Conservation (phyloP, 2,888 invertebrate species). For the Buathra laborator region DNA sequence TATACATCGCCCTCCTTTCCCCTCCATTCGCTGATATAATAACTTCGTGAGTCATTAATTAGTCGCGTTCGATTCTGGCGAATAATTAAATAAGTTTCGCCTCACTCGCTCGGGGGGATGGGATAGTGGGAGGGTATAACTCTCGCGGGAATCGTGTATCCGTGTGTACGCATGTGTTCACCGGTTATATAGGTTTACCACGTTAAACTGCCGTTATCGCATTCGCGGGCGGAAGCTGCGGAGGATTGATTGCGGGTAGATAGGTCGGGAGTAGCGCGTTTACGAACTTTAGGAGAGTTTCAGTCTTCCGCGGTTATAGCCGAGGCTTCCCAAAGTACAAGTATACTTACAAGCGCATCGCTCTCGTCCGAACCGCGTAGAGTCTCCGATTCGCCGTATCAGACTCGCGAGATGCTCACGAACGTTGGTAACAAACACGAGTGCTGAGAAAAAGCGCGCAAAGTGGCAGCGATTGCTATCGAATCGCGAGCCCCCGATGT, state of each 20-base stretch:
- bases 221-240: slow-evolving; percentile 25
- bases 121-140: neutral
- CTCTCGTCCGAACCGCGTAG: neutral
- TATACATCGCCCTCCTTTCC: neutral
- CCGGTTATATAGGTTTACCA: neutral
- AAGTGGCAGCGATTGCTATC: slow-evolving; percentile 48
- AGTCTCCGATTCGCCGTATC: neutral
- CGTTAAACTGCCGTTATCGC: slow-evolving; percentile 22
- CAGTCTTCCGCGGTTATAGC: slow-evolving; percentile 18
- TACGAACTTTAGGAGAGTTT: slow-evolving; percentile 41
- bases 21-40: neutral
- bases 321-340: neutral
- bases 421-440: neutral
- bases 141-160: neutral
- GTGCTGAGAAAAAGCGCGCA: neutral
- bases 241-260: slow-evolving; percentile 48
- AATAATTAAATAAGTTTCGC: slow-evolving; percentile 48
- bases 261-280: slow-evolving; percentile 17
- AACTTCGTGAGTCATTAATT: slow-evolving; percentile 26
- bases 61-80: slow-evolving; percentile 34
- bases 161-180: slow-evolving; percentile 9
- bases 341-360: neutral
- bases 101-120: neutral
- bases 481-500: slow-evolving; percentile 25
- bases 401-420: neutral